Conservation (phyloP, 2,113 vertebrate genomes). For the Oncorhynchus tshawytscha region DNA sequence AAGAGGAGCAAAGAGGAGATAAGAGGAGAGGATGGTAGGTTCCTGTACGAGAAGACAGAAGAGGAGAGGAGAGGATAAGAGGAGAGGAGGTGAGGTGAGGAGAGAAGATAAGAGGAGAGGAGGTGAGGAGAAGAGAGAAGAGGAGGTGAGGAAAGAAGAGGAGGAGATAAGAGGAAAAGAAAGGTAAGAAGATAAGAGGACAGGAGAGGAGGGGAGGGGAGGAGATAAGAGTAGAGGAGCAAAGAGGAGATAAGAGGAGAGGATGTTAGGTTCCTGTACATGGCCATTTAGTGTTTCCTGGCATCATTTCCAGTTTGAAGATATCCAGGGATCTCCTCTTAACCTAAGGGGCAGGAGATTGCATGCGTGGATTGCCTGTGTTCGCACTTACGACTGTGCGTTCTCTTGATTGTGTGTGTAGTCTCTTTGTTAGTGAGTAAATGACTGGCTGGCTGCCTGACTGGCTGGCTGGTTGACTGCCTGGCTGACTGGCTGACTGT, state of each 20-base stretch:
- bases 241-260: too few relatives aligned
- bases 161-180: too few relatives aligned
- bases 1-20: too few relatives aligned
- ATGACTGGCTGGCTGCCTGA: slow-evolving; percentile 3
- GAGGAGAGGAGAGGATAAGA: neutral
- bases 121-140: too few relatives aligned
- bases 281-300: slow-evolving; percentile 48
- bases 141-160: too few relatives aligned
- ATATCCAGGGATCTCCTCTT: slow-evolving; percentile 53
- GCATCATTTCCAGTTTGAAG: slow-evolving; percentile 62
- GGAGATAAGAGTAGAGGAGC: too few relatives aligned
- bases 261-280: slow-evolving; percentile 18
- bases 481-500: neutral
- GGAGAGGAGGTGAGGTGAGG: too few relatives aligned
- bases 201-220: too few relatives aligned
- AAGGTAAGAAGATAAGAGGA: neutral
- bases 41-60: too few relatives aligned
- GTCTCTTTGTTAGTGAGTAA: neutral
- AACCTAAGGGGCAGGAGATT: slow-evolving; percentile 24
- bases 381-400: neutral
- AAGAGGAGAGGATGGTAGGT: too few relatives aligned
- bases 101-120: too few relatives aligned
- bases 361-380: neutral
- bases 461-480: neutral
- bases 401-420: slow-evolving; percentile 5